These are phyloP conservation scores for Aphelenchoides fujianensis DNA, from an alignment of 1,140 invertebrate species.

Conservation along the genomic window DNA sequence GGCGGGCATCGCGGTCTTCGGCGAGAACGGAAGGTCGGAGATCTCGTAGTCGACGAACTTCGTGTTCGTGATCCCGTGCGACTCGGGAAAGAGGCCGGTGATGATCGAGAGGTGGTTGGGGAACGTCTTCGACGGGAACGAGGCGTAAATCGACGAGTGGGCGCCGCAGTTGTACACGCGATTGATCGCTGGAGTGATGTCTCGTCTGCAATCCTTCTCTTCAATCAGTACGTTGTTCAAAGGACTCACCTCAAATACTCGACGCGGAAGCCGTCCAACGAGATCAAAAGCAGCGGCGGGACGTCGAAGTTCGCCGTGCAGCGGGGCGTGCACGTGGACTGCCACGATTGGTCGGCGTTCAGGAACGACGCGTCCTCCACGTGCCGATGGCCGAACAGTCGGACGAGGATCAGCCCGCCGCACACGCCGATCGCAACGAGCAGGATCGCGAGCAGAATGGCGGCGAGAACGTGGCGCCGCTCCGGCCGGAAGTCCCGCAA, in stretches of 20 bases:
- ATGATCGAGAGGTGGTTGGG: slow-evolving; percentile 23
- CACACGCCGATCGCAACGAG: background rate
- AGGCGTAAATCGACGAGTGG: background rate
- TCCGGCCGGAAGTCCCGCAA: slow-evolving; percentile 13
- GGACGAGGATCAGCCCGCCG: background rate
- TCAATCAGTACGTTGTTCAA: too few relatives aligned
- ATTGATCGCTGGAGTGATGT: slow-evolving; percentile 65
- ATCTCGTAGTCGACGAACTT: slow-evolving; percentile 19
- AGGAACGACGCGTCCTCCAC: slow-evolving; percentile 3
- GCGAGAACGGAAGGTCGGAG: slow-evolving; percentile 4
- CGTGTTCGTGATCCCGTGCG: slow-evolving; percentile 22
- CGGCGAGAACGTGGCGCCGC: slow-evolving; percentile 1
- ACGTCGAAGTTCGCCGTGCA: slow-evolving; percentile 19
- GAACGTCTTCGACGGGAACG: slow-evolving; percentile 19
- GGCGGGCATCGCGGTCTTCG: slow-evolving; percentile 2
- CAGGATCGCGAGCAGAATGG: background rate
- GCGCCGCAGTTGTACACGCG: background rate
- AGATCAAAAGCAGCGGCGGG: slow-evolving; percentile 67
- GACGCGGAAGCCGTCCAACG: slow-evolving; percentile 72
- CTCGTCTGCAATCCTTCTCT: too few relatives aligned
- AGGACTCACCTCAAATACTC: slow-evolving; percentile 67
- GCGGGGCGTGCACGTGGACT: background rate
- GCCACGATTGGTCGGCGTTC: background rate
- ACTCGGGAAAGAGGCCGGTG: slow-evolving; percentile 21
- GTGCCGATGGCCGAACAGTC: background rate